These are phyloP conservation scores for Macroglossus sobrinus DNA, from an alignment of 2,113 vertebrate species.

Conservation along the genomic window DNA sequence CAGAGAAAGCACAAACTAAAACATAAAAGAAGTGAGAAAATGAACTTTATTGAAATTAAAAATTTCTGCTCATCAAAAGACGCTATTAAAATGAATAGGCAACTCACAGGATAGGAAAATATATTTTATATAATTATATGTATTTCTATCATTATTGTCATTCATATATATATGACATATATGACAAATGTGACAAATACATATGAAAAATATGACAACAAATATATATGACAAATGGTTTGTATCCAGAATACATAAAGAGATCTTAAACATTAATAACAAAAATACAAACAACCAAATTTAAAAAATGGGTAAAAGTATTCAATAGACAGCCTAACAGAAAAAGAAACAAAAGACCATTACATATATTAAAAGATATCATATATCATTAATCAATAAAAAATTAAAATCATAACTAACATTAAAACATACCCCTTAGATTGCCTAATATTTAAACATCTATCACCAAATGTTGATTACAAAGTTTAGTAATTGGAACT, in stretches of 20 bases:
- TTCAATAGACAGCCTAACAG: not conserved
- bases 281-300: not conserved
- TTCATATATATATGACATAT: not conserved
- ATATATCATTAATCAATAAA: not conserved
- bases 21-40: not conserved
- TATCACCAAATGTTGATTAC: not conserved
- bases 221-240: not conserved
- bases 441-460: not conserved
- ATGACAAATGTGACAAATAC: too few relatives aligned
- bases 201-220: too few relatives aligned
- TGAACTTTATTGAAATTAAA: not conserved
- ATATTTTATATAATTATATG: not conserved
- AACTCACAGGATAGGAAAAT: not conserved
- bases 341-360: not conserved
- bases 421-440: not conserved
- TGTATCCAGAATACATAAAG: not conserved
- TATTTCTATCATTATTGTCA: not conserved
- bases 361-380: not conserved
- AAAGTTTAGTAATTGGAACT: not conserved
- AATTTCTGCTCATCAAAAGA: not conserved
- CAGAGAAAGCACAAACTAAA: not conserved
- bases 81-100: not conserved
- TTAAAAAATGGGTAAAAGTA: not conserved
- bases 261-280: not conserved
- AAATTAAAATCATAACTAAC: not conserved